These are phyloP conservation scores for Drosophila pallidifrons DNA, from an alignment of 1,140 invertebrate genomes.

Conservation along the genomic window DNA sequence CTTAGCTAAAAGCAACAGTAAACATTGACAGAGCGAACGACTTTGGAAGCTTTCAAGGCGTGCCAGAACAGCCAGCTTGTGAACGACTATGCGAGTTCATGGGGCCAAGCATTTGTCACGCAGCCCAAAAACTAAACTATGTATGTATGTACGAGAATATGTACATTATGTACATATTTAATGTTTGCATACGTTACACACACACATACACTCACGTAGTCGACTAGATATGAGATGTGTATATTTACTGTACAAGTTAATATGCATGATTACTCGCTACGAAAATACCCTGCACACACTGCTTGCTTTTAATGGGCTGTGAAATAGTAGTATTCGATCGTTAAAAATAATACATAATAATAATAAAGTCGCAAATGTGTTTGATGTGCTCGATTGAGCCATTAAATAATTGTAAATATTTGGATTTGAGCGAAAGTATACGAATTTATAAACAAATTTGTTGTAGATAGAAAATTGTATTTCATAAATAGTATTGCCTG, in stretches of 20 bases:
- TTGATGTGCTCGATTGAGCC: not conserved
- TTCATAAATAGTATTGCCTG: conserved; percentile 1
- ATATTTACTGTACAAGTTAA: not conserved
- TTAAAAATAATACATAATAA: not conserved
- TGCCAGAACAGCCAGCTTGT: conserved; percentile 47
- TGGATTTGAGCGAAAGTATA: not conserved
- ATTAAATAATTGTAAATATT: not conserved
- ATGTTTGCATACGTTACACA: not conserved
- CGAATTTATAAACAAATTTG: not conserved
- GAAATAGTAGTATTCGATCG: conserved; percentile 1
- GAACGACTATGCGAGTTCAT: conserved; percentile 24
- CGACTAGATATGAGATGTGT: not conserved
- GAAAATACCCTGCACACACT: not conserved
- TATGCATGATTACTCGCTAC: not conserved
- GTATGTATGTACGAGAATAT: conserved; percentile 14
- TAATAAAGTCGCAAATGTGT: too few relatives aligned
- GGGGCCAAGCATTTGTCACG: conserved; percentile 9
- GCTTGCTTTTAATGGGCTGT: not conserved
- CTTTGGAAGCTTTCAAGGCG: conserved; percentile 33
- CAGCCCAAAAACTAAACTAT: conserved; percentile 11
- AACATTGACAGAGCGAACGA: conserved; percentile 24
- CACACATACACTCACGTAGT: not conserved
- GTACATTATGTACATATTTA: conserved; percentile 3
- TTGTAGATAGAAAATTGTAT: not conserved
- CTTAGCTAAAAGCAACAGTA: conserved; percentile 21